Percentiles rank a stretch among this genome's conserved stretches.
Evolutionary conservation across 2,888 invertebrate genomes (phyloP).

Genomic region (Coelopa pilipes): DNA sequence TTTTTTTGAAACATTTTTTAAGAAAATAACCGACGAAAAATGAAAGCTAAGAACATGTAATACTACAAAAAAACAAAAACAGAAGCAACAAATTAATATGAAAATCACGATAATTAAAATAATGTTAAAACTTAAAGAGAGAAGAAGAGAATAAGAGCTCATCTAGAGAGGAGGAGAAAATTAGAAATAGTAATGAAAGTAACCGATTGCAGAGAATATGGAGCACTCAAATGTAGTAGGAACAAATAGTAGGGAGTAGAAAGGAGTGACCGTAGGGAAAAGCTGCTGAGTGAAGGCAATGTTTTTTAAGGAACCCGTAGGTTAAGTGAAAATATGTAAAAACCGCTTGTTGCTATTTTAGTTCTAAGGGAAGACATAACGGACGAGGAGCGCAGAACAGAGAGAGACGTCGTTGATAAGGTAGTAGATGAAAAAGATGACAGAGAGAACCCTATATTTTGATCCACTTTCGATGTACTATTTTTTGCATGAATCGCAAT

Average conservation of each 20-base stretch:
- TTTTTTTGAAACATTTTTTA: slow-evolving; percentile 64
- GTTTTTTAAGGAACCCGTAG: not conserved
- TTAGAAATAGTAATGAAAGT: slow-evolving; percentile 36
- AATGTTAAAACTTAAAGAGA: slow-evolving; percentile 1
- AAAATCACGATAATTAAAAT: slow-evolving; percentile 20
- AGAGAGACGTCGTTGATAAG: too few relatives aligned
- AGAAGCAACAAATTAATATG: slow-evolving; percentile 15
- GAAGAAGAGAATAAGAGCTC: slow-evolving; percentile 39
- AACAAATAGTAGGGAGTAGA: slow-evolving; percentile 28
- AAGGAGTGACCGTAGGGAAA: slow-evolving; percentile 42
- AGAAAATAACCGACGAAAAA: slow-evolving; percentile 43
- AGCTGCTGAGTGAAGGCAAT: slow-evolving; percentile 3
- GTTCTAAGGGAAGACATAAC: too few relatives aligned
- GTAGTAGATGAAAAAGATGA: too few relatives aligned
- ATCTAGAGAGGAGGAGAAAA: slow-evolving; percentile 30
- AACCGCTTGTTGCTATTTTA: slow-evolving; percentile 13
- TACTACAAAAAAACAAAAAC: slow-evolving; percentile 31
- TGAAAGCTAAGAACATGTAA: slow-evolving; percentile 48
- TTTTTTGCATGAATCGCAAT: slow-evolving; percentile 14
- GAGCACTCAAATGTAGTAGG: slow-evolving; percentile 39
- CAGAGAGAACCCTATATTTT: not conserved
- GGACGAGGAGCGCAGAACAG: too few relatives aligned
- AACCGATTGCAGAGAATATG: slow-evolving; percentile 35
- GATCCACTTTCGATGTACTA: not conserved
- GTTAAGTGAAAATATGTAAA: slow-evolving; percentile 13